Percentiles rank a stretch among this genome's conserved stretches.
phyloP scores from a whole-genome alignment of 2,113 vertebrate species.

The Coptodon bakossiorum region DNA sequence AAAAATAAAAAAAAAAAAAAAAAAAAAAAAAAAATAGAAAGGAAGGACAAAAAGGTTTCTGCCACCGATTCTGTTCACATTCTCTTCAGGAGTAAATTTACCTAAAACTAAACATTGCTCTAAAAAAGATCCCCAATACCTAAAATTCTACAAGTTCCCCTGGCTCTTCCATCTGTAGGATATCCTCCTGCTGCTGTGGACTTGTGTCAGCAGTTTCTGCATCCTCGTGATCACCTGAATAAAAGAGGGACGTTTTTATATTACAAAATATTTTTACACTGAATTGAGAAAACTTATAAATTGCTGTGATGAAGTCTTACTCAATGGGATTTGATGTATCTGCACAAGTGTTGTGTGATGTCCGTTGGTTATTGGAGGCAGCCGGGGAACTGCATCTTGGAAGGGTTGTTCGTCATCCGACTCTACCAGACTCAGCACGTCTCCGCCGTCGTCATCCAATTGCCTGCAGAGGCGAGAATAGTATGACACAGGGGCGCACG shows the following conservation, averaged over 20 bases:
- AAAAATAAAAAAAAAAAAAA: too few species aligned
- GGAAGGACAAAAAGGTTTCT: background rate
- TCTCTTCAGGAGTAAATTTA: conserved; percentile 14
- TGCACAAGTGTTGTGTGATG: conserved; percentile 62
- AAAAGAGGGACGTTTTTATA: background rate
- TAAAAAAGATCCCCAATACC: background rate
- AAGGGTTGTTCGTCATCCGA: conserved; percentile 79
- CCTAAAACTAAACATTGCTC: background rate
- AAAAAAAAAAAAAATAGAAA: too few species aligned
- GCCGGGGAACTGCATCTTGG: conserved; percentile 44
- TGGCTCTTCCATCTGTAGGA: conserved; percentile 12
- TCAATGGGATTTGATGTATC: conserved; percentile 65
- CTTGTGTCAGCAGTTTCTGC: background rate
- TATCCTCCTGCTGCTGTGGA: conserved; percentile 30
- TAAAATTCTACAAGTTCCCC: conserved; percentile 47
- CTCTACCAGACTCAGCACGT: conserved; percentile 85
- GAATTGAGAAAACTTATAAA: background rate
- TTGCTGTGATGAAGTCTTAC: conserved; percentile 10
- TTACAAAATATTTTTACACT: background rate
- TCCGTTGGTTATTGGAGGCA: conserved; percentile 62
- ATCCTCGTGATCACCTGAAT: conserved; percentile 47
- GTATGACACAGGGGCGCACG: accelerated
- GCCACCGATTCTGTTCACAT: conserved; percentile 40
- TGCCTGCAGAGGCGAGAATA: conserved; percentile 13
- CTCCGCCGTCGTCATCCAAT: conserved; percentile 52